Percentiles rank a stretch among this genome's conserved stretches.
Conservation (phyloP, 2,888 invertebrate species). For the Polyommatus iphigenia region DNA sequence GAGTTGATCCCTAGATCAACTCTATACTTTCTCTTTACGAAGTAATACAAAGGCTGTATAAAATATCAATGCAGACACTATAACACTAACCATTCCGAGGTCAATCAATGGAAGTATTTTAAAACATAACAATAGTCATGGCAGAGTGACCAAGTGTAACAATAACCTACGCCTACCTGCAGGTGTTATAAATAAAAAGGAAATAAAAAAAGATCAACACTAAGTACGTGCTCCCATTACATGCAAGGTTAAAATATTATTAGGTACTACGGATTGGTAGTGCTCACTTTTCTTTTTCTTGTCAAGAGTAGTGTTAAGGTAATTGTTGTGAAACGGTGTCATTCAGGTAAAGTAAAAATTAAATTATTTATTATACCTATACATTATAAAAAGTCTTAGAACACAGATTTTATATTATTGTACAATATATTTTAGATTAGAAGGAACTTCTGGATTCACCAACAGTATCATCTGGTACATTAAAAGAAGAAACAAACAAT, state of each 20-base stretch:
- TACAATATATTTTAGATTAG: too few species aligned
- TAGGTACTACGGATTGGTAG: constrained; percentile 55
- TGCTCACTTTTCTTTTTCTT: constrained; percentile 46
- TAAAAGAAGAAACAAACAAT: too few species aligned
- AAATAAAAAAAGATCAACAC: constrained; percentile 52
- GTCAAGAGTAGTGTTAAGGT: constrained; percentile 39
- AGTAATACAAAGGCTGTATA: too few species aligned
- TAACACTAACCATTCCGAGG: constrained; percentile 36
- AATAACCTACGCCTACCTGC: constrained; percentile 47
- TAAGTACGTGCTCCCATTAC: background rate
- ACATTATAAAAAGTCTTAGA: background rate
- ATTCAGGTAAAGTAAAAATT: background rate
- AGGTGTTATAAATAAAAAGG: constrained; percentile 43
- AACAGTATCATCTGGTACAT: too few species aligned
- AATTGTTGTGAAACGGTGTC: constrained; percentile 34
- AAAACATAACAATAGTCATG: constrained; percentile 46
- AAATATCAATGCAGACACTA: too few species aligned
- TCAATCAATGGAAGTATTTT: constrained; percentile 35
- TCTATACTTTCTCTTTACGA: too few species aligned
- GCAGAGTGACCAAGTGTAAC: constrained; percentile 51
- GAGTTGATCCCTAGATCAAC: too few species aligned
- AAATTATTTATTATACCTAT: background rate
- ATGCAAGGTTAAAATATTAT: constrained; percentile 37
- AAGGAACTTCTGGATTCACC: too few species aligned
- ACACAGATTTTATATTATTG: too few species aligned